Evolutionary conservation across 2,113 vertebrate genomes (phyloP).

Genomic region (Tamias sibiricus): DNA sequence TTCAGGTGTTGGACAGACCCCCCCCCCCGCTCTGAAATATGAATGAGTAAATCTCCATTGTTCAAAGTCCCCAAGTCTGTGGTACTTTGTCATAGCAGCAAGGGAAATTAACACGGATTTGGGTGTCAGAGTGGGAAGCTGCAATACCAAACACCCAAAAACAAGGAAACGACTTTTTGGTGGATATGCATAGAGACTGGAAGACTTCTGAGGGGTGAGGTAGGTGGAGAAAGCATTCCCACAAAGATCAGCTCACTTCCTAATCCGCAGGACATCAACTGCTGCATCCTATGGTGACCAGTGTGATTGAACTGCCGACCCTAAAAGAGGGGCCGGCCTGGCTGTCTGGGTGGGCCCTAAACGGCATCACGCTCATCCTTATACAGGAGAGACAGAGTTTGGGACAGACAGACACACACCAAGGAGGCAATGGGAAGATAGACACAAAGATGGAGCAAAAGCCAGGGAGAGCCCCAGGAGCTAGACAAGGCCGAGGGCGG

Average conservation of each 20-base stretch:
- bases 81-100: neutral
- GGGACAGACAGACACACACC: too few species aligned
- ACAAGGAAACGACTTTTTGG: neutral
- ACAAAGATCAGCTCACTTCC: neutral
- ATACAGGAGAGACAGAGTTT: neutral
- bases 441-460: too few species aligned
- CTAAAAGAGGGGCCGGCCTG: neutral
- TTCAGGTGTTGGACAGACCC: neutral
- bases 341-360: neutral
- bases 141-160: neutral
- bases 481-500: too few species aligned
- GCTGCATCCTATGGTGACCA: neutral
- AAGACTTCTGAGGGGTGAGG: neutral
- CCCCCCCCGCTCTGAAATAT: neutral
- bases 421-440: too few species aligned
- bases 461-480: too few species aligned
- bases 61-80: neutral
- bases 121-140: neutral
- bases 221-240: neutral
- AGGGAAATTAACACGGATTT: neutral
- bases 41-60: neutral
- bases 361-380: neutral
- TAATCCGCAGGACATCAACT: neutral
- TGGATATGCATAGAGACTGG: neutral
- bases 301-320: neutral